Conservation (phyloP, 2,888 invertebrate genomes). For the Nebria brevicollis region DNA sequence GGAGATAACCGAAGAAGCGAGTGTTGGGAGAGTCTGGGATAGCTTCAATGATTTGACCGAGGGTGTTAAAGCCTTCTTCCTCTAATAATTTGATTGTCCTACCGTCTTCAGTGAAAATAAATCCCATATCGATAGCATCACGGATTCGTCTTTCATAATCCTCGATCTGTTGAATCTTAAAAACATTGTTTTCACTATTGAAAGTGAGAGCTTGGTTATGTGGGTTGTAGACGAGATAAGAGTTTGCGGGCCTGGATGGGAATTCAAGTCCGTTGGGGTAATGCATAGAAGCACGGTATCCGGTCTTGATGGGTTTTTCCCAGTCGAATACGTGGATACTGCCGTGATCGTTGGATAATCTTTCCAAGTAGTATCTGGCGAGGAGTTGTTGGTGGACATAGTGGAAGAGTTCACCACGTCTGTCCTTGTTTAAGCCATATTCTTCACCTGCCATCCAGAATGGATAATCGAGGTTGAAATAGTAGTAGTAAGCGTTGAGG, state of each 20-base stretch:
- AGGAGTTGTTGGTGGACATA: slow-evolving; percentile 75
- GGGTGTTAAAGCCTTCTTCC: slow-evolving; percentile 71
- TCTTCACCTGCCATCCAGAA: slow-evolving; percentile 71
- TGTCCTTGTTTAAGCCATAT: slow-evolving; percentile 66
- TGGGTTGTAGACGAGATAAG: slow-evolving; percentile 61
- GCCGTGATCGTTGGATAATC: slow-evolving; percentile 75
- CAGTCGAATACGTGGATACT: slow-evolving; percentile 71
- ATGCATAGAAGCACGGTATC: slow-evolving; percentile 72
- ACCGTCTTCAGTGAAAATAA: slow-evolving; percentile 62
- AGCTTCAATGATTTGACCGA: slow-evolving; percentile 74
- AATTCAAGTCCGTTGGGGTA: slow-evolving; percentile 74
- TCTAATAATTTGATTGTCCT: slow-evolving; percentile 68
- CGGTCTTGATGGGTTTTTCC: slow-evolving; percentile 66
- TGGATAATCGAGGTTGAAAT: slow-evolving; percentile 71
- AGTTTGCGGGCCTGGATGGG: slow-evolving; percentile 71
- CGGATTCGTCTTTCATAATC: slow-evolving; percentile 67
- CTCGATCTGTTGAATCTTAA: slow-evolving; percentile 61
- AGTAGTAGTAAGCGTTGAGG: slow-evolving; percentile 74
- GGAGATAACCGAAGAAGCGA: slow-evolving; percentile 69
- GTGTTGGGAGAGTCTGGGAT: slow-evolving; percentile 71
- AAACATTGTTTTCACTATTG: slow-evolving; percentile 64
- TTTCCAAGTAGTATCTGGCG: slow-evolving; percentile 79
- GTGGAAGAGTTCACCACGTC: slow-evolving; percentile 73
- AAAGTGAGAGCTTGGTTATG: slow-evolving; percentile 52
- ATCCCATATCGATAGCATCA: slow-evolving; percentile 69